A percentile compares a stretch with the other conserved stretches of the same genome.
Conservation (phyloP, 2,888 invertebrate species). For the Myathropa florea region DNA sequence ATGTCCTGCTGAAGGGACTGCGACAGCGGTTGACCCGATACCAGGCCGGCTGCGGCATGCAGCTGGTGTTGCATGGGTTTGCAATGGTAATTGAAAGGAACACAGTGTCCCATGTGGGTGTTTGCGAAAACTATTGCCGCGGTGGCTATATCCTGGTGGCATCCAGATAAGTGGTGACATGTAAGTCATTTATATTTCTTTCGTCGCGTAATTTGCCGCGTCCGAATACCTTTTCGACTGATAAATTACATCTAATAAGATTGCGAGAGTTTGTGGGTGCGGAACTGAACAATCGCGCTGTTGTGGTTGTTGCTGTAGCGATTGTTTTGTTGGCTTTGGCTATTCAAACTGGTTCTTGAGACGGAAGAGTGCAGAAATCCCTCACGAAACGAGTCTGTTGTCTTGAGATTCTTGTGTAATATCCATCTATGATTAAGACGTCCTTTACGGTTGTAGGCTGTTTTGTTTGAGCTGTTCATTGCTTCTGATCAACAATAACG, state of each 20-base stretch:
- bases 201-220: neutral
- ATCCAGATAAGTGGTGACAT: constrained; percentile 20
- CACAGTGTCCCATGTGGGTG: neutral
- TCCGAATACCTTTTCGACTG: neutral
- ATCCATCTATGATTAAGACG: no score
- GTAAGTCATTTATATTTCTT: constrained; percentile 45
- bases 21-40: neutral
- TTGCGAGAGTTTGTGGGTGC: no score
- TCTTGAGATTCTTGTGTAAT: no score
- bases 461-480: no score
- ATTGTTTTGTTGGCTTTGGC: no score
- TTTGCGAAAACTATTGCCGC: constrained; percentile 22
- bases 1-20: constrained; percentile 18
- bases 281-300: no score
- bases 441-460: no score
- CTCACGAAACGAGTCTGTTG: no score
- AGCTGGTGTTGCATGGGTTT: constrained; percentile 30
- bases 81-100: constrained; percentile 50
- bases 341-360: no score
- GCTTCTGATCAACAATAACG: no score
- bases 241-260: neutral
- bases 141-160: neutral
- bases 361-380: no score
- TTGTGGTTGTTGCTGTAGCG: no score
- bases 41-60: constrained; percentile 13